phyloP scores from a whole-genome alignment of 2,113 vertebrate genomes.

The Cyprinus carpio region DNA sequence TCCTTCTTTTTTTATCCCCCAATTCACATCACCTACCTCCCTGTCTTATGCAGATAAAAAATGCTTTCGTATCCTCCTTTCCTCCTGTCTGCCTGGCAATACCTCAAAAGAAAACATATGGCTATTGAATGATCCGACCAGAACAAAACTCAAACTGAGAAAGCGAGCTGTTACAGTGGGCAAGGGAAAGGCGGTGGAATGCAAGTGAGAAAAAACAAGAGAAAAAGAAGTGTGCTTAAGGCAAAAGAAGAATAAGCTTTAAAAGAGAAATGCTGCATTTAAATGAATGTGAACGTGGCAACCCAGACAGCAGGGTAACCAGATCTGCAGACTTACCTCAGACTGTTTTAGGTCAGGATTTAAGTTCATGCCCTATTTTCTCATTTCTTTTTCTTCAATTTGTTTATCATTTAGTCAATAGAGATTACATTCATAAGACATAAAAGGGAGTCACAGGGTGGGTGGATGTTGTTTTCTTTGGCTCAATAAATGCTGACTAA shows the following conservation, averaged over 20 bases:
- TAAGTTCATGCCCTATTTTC: not conserved
- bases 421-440: conserved; percentile 56
- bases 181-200: not conserved
- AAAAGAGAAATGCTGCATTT: not conserved
- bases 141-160: conserved; percentile 12
- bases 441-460: not conserved
- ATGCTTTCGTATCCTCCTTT: conserved; percentile 4
- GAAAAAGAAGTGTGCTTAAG: not conserved
- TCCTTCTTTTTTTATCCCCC: not conserved
- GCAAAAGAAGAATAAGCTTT: not conserved
- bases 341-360: not conserved
- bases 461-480: not conserved
- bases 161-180: not conserved
- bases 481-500: conserved; percentile 3
- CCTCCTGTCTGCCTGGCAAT: conserved; percentile 33
- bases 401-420: not conserved
- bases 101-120: conserved; percentile 45
- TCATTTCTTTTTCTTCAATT: not conserved
- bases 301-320: not conserved
- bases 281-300: not conserved
- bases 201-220: not conserved
- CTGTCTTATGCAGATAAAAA: conserved; percentile 5
- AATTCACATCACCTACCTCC: not conserved
- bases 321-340: conserved; percentile 12
- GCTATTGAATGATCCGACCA: conserved; percentile 24